A percentile compares a stretch with the other conserved stretches of the same genome.
Evolutionary conservation across 2,797 vertebrate species (phyloP).

Genomic region (Lophius americanus): DNA sequence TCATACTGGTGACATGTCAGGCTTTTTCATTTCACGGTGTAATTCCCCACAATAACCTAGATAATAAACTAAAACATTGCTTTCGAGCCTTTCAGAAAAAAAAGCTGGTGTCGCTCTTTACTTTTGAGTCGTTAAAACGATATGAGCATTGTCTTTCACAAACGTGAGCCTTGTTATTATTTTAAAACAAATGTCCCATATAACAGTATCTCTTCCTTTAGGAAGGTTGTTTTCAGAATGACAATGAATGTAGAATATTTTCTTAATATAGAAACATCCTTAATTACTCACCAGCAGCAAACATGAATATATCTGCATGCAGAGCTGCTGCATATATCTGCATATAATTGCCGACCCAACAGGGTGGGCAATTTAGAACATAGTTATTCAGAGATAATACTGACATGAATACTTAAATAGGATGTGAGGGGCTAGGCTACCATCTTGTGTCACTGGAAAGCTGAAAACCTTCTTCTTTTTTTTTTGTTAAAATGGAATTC

Average conservation of each 20-base stretch:
- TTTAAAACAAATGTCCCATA: no score
- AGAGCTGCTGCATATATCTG: neutral
- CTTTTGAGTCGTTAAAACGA: neutral
- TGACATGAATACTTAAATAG: slow-evolving; percentile 60
- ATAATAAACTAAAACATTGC: neutral
- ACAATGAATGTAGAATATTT: neutral
- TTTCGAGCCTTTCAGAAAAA: neutral
- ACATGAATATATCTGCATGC: neutral
- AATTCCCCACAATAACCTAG: no score
- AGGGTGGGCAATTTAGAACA: slow-evolving; percentile 52
- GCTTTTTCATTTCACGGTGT: neutral
- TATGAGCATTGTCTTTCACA: neutral
- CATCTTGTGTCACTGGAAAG: slow-evolving; percentile 4
- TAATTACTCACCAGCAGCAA: neutral
- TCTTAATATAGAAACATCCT: slow-evolving; percentile 32
- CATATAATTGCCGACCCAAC: neutral
- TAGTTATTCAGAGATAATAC: slow-evolving; percentile 59
- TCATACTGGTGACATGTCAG: neutral
- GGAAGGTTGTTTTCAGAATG: neutral
- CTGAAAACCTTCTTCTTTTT: neutral
- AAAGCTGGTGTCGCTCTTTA: neutral
- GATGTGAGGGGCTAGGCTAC: slow-evolving; percentile 20
- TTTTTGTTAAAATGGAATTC: neutral
- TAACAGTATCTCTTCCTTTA: no score
- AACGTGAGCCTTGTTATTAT: neutral